Conservation (phyloP, 2,797 vertebrate species). For the Tamandua tetradactyla region DNA sequence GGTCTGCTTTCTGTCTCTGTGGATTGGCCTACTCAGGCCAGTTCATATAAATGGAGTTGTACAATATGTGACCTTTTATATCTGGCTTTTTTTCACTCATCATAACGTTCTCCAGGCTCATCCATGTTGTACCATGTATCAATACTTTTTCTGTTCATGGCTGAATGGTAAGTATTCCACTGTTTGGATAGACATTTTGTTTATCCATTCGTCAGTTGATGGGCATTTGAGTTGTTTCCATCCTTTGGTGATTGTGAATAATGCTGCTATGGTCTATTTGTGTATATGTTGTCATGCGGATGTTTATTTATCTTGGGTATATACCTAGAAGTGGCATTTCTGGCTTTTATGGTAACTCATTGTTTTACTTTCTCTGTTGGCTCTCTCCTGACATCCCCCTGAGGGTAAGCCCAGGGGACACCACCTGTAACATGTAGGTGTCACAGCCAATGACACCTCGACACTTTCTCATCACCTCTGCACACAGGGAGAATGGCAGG, state of each 20-base stretch:
- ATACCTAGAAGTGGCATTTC: neutral
- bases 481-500: neutral
- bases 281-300: neutral
- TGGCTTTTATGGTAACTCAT: neutral
- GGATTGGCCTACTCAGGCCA: rapidly evolving
- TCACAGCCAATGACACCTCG: neutral
- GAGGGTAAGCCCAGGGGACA: neutral
- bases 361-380: neutral
- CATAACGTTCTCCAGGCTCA: neutral
- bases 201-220: neutral
- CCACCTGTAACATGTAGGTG: neutral
- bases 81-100: neutral
- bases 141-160: neutral
- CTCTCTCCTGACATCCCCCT: neutral
- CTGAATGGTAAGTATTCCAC: neutral
- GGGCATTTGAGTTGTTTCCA: neutral
- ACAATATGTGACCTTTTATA: neutral
- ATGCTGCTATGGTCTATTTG: neutral
- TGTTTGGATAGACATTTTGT: neutral
- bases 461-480: neutral
- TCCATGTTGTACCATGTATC: too few species aligned
- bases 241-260: neutral
- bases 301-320: neutral
- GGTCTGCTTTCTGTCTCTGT: neutral
- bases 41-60: neutral